Base-by-base conservation (phyloP, 2,113 vertebrate species). In the Galeopterus variegatus region DNA sequence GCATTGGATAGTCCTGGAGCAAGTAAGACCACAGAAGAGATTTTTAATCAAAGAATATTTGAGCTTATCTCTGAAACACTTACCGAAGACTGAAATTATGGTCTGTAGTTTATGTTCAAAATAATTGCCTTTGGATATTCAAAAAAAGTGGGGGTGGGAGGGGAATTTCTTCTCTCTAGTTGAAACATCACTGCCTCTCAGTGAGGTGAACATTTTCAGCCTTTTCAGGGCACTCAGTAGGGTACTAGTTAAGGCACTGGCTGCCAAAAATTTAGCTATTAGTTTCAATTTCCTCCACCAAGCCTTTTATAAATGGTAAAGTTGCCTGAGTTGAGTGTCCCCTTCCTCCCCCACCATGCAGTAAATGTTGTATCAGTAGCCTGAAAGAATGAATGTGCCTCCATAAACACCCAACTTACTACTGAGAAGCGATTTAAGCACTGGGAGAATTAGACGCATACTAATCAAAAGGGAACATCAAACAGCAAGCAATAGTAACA, bases 231-330 rank as follows among this genome's bases (percentile, higher is more conserved):
- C 77, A 72, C 82, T 88, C 41, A 15, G 23, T 36, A 62, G 85
- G 69, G 14, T 31, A 36, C 58, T 65, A 69, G 41, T 95, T 90
- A 93, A 91, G 41, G 67, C 12, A 58, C 1, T 23, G 3, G 72
- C 70, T 93, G 64, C 64, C 94, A 70, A 85, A 84, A 88, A 92
- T 77, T 67, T 69, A 92, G 75, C 69, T 50, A 91, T 88, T 90
- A 80, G 83, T 96, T 95, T 94, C 24, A 56, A 76, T 93, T 83
- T 96, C 50, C 58, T 94, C 52, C 86, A 54, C 9, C 31, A 75
- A 69, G 58, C 54, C 54, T 86, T 94, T 86, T 54, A 69, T 28
- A 85, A 96, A 56, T 17, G 52, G 36, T 70, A 88, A 88, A 91
- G 77, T 0, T 50, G 36, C 95, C 50, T 58, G 60, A 94, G 41